Evolutionary conservation across 2,113 vertebrate genomes (phyloP), one percentile per base, ranked within the genome.

Genomic region (Peromyscus maniculatus): DNA sequence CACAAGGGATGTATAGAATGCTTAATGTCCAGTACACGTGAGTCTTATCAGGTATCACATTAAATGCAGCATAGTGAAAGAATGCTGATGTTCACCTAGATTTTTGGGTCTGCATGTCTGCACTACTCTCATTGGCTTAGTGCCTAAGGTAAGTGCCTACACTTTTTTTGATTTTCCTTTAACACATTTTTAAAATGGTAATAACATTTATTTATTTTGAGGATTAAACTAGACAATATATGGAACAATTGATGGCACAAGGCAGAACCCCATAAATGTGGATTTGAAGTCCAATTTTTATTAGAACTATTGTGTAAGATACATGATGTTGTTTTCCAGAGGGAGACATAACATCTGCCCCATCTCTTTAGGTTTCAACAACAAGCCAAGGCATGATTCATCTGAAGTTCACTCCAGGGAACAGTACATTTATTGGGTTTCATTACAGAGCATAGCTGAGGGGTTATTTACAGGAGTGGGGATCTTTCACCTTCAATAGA

Each of bases 281-380:
- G 22, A 62, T 69, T 79, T 96, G 11, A 91, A 89, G 74, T 87
- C 9, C 2, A 83, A 28, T 67, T 92, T 89, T 97, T 89, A 69
- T 71, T 93, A 39, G 62, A 91, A 91, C 31, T 94, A 17, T 83
- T 39, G 62, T n/a, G 17, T 89, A 71, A 69, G 43, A 87, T 11
- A 43, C 15, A 89, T 6, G 19, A 43, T 75, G 24, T 64, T 15
- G 21, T 19, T 59, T 59, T 7, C 21, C 21, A 83, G 36, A 26
- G 79, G 17, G 5, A 57, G 79, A 59, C 22, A 39, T 83, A 83
- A 83, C 55, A n/a, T 82, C 36, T n/a, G 5, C 36, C 55, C 33
- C 11, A 59, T 59, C 55, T 82, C 33, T 10, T 10, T 7, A 59
- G 21, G 21, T n/a, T 59, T 57, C 79, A 83, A 59, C 19, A 82